Base-by-base conservation (phyloP, 2,888 invertebrate species). In the Drosophila borborema region DNA sequence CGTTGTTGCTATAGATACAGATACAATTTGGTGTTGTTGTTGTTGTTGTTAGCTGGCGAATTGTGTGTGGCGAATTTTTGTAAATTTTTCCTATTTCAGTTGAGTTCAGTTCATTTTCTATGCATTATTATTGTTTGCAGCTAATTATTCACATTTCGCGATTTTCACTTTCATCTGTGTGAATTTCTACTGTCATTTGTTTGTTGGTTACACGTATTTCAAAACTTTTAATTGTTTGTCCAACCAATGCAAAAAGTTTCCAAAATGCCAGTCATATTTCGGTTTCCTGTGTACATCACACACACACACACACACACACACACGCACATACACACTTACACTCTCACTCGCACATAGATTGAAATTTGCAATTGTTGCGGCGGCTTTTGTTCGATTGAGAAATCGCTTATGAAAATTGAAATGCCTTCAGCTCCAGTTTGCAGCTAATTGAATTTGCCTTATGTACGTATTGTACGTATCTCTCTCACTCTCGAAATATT, bases 121-220 rank as follows among this genome's bases (percentile, higher is more conserved):
- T 69, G 62, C 67, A 68, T 68, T 88, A 82, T 80, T 84, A 81
- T 77, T 83, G 85, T 73, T 86, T 69, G 72, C 85, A 66, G 89
- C 89, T 90, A 86, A 86, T 86, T 86, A 86, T 90, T 90, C 88
- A 89, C 89, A 89, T 89, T 86, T 89, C 73, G 75, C 81, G 72
- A 86, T 90, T 86, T 86, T 89, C 90, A 86, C 86, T 86, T 86
- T 86, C 90, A 71, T 86, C 90, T 86, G 86, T 90, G 89, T 84
- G 89, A 86, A 90, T 79, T 85, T 85, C 74, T 78, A 74, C 80
- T 84, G 89, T 86, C 85, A 87, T 84, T 89, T 89, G 74, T 87
- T 81, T 89, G 83, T 89, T 74, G 85, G 90, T 69, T 88, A 79
- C 77, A 80, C 86, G 81, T 80, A 88, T 88, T 90, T 85, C 86